Base-by-base conservation (phyloP, 1,140 invertebrate species). In the Callitettix versicolor region DNA sequence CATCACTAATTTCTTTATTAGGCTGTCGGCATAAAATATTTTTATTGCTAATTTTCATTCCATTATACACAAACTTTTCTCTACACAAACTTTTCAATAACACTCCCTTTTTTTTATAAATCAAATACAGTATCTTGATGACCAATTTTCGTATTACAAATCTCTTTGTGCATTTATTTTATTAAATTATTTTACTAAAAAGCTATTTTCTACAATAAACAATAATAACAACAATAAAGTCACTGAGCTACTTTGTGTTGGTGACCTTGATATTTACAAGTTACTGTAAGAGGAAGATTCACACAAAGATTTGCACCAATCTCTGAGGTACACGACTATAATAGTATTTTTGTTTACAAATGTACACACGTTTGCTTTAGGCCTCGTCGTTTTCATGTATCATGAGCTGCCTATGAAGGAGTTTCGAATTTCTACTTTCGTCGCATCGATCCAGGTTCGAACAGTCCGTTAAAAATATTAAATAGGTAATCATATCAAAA, bases 21-120 rank as follows among this genome's bases (percentile, higher is more conserved):
- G 51, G 51, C 51, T 53, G 51, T 53, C 41, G 51, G 51, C 51
- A 41, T 41, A 26, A 53, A 53, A 41, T 41, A 41, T 41, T 36
- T 15, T 53, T 53, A 53, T 53, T 53, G 51, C 51, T 53, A 53
- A 30, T 12, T 43, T 53, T 43, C 40, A 20, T 26, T 24, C 36
- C 11, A 42, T 21, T 21, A 41, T 34, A 53, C 6, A 53, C 50
- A 53, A 30, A 11, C 40, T 15, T 18, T 21, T 38, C 18, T 46
- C 21, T 26, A 46, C 43, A 21, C 43, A 21, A 20, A 20, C 41
- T 43, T 43, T 43, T 20, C 11, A 43, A 46, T n/a, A 46, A 26
- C 26, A 46, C 43, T 26, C 43, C 43, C 21, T 46, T 46, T 46
- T 46, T 46, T 46, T 30, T 30, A 30, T 9, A 30, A 30, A 30